A percentile compares a stretch with the other conserved stretches of the same genome.
These are phyloP conservation scores for Pampus argenteus DNA, from an alignment of 2,797 vertebrate genomes.

Conservation along the genomic window DNA sequence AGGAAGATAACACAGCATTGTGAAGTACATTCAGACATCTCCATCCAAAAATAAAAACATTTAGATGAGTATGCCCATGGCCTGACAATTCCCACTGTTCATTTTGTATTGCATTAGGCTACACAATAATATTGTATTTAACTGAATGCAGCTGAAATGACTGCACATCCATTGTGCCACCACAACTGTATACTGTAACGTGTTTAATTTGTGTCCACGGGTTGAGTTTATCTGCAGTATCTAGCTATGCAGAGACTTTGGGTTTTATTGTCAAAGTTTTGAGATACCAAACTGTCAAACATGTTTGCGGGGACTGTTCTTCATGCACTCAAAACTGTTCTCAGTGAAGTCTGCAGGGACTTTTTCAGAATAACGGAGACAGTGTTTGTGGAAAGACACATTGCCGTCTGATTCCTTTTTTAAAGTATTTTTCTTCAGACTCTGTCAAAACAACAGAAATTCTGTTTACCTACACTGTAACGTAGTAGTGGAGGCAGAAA, in stretches of 20 bases:
- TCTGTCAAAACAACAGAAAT: not conserved
- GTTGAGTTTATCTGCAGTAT: not conserved
- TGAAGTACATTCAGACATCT: not conserved
- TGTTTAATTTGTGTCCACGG: not conserved
- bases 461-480: not conserved
- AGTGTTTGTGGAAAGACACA: not conserved
- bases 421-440: not conserved
- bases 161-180: too few relatives aligned
- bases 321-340: not conserved
- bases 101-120: not conserved
- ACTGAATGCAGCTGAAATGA: not conserved
- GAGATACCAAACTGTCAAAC: not conserved
- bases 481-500: not conserved
- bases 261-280: not conserved
- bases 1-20: not conserved
- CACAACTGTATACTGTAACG: too few relatives aligned
- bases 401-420: not conserved
- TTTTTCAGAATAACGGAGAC: not conserved
- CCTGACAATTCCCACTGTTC: not conserved
- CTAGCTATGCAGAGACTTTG: not conserved
- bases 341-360: not conserved
- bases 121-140: not conserved
- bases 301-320: not conserved
- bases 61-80: not conserved
- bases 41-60: not conserved